Evolutionary conservation across 2,888 invertebrate genomes (phyloP).

Genomic region (Branchipolynoe longqiensis): DNA sequence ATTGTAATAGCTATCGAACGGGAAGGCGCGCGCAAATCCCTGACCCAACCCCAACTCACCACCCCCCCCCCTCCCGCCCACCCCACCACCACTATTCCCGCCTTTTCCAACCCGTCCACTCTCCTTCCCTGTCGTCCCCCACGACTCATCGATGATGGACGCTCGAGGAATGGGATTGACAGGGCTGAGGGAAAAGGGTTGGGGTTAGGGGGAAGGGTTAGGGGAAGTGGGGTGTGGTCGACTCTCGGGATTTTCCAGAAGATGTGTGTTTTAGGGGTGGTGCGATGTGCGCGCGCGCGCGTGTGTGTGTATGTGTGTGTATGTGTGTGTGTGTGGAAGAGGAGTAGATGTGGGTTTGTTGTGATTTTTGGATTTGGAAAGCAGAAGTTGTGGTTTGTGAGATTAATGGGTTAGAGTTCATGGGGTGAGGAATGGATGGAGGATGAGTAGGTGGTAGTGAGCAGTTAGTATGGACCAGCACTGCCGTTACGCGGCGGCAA

Average conservation of each 20-base stretch:
- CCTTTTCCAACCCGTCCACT: no score
- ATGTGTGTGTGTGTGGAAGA: not conserved
- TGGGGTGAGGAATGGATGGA: not conserved
- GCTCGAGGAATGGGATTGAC: no score
- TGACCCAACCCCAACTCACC: not conserved
- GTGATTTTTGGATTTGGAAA: not conserved
- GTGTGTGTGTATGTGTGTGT: no score
- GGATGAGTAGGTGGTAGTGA: no score
- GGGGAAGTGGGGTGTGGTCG: no score
- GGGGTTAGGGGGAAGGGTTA: no score
- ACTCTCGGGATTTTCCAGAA: no score
- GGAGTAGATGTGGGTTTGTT: not conserved
- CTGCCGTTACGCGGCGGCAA: no score
- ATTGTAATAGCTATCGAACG: conserved; percentile 48
- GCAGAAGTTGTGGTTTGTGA: not conserved
- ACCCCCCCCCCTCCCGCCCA: not conserved
- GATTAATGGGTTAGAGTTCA: not conserved
- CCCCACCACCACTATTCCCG: not conserved
- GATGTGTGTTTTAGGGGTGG: no score
- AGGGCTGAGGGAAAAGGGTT: no score
- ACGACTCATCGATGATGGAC: not conserved
- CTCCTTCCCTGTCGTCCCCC: not conserved
- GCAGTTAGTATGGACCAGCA: no score
- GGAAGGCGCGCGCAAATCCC: not conserved
- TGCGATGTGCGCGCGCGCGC: no score